phyloP scores from a whole-genome alignment of 2,888 invertebrate species.

The Melanotus villosus region DNA sequence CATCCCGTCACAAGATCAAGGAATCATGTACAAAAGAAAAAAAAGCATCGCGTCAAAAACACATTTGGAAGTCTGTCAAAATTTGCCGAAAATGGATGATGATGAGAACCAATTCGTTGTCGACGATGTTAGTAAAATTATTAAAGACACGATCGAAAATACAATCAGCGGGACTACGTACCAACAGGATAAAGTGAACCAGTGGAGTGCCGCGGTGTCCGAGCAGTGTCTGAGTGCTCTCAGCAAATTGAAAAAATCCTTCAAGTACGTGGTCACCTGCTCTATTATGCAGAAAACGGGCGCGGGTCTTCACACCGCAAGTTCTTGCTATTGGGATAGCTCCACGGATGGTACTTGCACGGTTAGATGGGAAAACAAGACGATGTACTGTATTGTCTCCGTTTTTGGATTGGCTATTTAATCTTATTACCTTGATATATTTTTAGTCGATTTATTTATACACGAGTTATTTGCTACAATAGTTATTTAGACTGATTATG shows the following conservation, averaged over 20 bases:
- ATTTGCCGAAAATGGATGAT: slow-evolving; percentile 62
- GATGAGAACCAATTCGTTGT: slow-evolving; percentile 74
- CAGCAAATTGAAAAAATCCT: slow-evolving; percentile 84
- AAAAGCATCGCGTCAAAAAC: slow-evolving; percentile 33
- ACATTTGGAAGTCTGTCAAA: slow-evolving; percentile 52
- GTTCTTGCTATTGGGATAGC: slow-evolving; percentile 89
- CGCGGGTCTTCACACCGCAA: slow-evolving; percentile 86
- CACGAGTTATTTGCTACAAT: no score
- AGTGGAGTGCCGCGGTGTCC: slow-evolving; percentile 83
- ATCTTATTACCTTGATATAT: slow-evolving; percentile 38
- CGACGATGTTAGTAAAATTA: slow-evolving; percentile 82
- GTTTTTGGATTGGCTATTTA: slow-evolving; percentile 80
- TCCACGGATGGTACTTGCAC: slow-evolving; percentile 85
- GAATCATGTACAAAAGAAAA: slow-evolving; percentile 31
- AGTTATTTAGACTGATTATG: no score
- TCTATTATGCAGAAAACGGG: slow-evolving; percentile 90
- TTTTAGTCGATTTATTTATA: background rate
- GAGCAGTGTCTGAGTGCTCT: slow-evolving; percentile 81
- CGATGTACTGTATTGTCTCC: slow-evolving; percentile 87
- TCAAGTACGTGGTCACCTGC: slow-evolving; percentile 87
- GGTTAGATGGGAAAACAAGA: slow-evolving; percentile 90
- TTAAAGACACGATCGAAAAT: slow-evolving; percentile 82
- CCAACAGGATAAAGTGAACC: slow-evolving; percentile 76
- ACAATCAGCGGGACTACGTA: slow-evolving; percentile 82
- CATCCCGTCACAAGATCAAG: no score